phyloP scores from a whole-genome alignment of 2,888 invertebrate genomes.

The Invenusta paracnida region DNA sequence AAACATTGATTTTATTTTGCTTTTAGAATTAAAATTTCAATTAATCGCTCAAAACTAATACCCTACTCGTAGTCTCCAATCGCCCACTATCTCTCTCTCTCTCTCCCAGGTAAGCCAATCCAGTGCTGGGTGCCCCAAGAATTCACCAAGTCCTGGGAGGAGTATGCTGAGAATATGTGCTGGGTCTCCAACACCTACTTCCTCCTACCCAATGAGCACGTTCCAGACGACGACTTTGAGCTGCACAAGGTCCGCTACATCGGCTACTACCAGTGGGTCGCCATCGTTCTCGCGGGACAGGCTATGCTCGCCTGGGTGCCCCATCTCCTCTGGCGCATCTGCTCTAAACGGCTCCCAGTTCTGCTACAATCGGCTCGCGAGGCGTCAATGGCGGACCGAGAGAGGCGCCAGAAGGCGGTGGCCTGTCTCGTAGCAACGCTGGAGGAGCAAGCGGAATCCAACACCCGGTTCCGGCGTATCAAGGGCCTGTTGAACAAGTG shows the following conservation, averaged over 20 bases:
- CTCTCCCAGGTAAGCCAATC: constrained; percentile 44
- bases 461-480: constrained; percentile 41
- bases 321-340: constrained; percentile 42
- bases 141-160: constrained; percentile 42
- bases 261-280: constrained; percentile 42
- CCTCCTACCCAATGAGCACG: constrained; percentile 32
- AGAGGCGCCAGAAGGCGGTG: constrained; percentile 40
- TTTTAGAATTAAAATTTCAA: too few species aligned
- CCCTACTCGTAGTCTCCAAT: too few species aligned
- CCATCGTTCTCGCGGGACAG: constrained; percentile 43
- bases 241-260: constrained; percentile 38
- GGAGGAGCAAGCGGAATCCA: constrained; percentile 43
- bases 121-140: too few species aligned
- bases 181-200: constrained; percentile 42
- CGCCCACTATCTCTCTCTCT: too few species aligned
- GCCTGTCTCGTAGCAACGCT: constrained; percentile 43
- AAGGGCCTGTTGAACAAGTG: constrained; percentile 33
- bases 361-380: constrained; percentile 41
- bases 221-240: constrained; percentile 34
- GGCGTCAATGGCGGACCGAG: constrained; percentile 41
- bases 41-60: too few species aligned
- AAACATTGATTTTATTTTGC: too few species aligned
- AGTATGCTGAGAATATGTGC: constrained; percentile 43
- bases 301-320: constrained; percentile 43
- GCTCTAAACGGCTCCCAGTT: constrained; percentile 41